These are phyloP conservation scores for Propithecus deckenii DNA, from an alignment of 2,797 vertebrate genomes.

Conservation along the genomic window DNA sequence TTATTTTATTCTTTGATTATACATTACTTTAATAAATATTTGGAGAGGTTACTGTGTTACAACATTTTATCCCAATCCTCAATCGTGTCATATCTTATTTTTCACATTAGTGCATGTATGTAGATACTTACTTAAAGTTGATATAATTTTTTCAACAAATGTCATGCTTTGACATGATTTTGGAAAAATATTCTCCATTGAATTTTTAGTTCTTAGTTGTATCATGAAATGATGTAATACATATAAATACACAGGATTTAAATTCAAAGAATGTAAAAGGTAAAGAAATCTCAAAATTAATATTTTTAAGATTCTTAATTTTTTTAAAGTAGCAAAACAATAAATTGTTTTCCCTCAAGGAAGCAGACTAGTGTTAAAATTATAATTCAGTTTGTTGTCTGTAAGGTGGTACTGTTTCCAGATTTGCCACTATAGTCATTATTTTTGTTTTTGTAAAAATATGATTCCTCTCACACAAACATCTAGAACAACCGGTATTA, in stretches of 20 bases:
- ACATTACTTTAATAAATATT: background rate
- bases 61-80: background rate
- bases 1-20: background rate
- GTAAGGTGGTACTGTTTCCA: background rate
- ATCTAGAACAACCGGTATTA: background rate
- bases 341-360: background rate
- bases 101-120: background rate
- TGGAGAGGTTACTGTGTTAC: background rate
- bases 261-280: background rate
- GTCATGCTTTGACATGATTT: background rate
- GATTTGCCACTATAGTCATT: background rate
- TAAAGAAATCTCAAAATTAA: background rate
- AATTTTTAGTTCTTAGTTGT: background rate
- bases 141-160: background rate
- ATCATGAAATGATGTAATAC: background rate
- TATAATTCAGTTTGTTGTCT: background rate
- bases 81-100: background rate
- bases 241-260: background rate
- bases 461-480: background rate
- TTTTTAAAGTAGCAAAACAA: background rate
- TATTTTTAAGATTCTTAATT: background rate
- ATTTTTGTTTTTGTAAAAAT: background rate
- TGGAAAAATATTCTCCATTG: background rate
- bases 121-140: background rate
- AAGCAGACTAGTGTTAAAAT: background rate